phyloP scores from a whole-genome alignment of 2,888 invertebrate genomes.

The Apodemia hepburni region DNA sequence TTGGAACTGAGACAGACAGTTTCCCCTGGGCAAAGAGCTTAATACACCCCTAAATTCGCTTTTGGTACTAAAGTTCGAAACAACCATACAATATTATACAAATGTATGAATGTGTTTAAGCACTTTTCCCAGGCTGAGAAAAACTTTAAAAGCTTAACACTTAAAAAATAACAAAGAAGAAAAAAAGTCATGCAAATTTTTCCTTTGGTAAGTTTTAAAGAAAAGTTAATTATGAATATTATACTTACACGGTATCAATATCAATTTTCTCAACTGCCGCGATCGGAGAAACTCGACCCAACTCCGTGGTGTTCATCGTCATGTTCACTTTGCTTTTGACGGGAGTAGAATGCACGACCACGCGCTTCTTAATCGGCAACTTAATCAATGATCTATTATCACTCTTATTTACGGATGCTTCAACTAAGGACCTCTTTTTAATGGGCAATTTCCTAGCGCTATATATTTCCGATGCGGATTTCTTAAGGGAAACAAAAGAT shows the following conservation, averaged over 20 bases:
- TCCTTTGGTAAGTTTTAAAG: too few species aligned
- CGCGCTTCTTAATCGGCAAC: slow-evolving; percentile 57
- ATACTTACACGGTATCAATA: slow-evolving; percentile 19
- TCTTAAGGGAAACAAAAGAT: slow-evolving; percentile 26
- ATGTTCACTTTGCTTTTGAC: slow-evolving; percentile 42
- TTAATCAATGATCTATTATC: slow-evolving; percentile 9
- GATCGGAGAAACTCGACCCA: slow-evolving; percentile 59
- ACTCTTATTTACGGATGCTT: slow-evolving; percentile 13
- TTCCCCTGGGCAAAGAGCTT: too few species aligned
- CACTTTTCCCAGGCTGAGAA: too few species aligned
- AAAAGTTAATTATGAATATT: neutral
- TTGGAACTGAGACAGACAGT: too few species aligned
- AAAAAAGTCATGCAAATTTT: too few species aligned
- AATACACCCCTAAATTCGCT: too few species aligned
- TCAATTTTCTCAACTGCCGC: slow-evolving; percentile 30
- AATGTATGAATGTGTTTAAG: too few species aligned
- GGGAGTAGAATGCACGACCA: slow-evolving; percentile 59
- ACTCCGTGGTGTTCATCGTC: slow-evolving; percentile 41
- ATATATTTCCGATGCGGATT: slow-evolving; percentile 43
- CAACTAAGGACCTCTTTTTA: slow-evolving; percentile 54
- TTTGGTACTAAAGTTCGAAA: too few species aligned
- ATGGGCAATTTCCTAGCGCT: slow-evolving; percentile 49
- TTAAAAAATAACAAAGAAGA: too few species aligned
- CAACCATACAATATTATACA: too few species aligned
- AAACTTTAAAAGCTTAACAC: too few species aligned